Percentiles rank a stretch among this genome's conserved stretches.
These are phyloP conservation scores for Metallyticus violacea DNA, from an alignment of 2,888 invertebrate genomes.

Conservation along the genomic window DNA sequence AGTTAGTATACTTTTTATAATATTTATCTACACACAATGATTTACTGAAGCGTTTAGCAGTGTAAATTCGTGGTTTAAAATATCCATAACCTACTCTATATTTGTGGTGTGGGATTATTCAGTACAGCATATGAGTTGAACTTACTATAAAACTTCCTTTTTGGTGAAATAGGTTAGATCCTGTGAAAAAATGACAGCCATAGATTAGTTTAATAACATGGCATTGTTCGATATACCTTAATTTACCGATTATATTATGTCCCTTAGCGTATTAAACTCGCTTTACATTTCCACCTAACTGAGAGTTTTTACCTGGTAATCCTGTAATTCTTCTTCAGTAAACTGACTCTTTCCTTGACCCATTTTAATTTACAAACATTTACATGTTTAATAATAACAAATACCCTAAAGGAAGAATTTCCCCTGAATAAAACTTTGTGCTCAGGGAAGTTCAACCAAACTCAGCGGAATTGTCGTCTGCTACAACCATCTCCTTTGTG, in stretches of 20 bases:
- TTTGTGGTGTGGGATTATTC: too few relatives aligned
- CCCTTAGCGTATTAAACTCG: too few relatives aligned
- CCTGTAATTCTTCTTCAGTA: constrained; percentile 83
- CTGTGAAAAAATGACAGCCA: constrained; percentile 51
- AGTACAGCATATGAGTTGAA: too few relatives aligned
- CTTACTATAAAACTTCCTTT: constrained; percentile 88
- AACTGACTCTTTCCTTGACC: constrained; percentile 82
- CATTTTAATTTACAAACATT: constrained; percentile 50
- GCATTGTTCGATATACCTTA: background rate
- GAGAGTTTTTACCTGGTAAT: constrained; percentile 69
- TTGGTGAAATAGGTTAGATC: constrained; percentile 92
- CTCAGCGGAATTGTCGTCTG: background rate
- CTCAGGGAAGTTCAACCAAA: background rate
- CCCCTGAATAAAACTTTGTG: background rate
- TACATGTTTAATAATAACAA: background rate
- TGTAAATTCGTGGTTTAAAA: too few relatives aligned
- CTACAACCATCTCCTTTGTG: background rate
- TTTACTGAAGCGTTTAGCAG: too few relatives aligned
- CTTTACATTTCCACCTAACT: too few relatives aligned
- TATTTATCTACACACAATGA: too few relatives aligned
- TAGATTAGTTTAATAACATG: background rate
- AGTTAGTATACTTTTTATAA: too few relatives aligned
- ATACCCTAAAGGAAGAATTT: background rate
- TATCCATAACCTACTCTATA: too few relatives aligned
- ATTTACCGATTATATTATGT: background rate